phyloP scores from a whole-genome alignment of 2,797 vertebrate genomes.

The Sitta carolinensis region DNA sequence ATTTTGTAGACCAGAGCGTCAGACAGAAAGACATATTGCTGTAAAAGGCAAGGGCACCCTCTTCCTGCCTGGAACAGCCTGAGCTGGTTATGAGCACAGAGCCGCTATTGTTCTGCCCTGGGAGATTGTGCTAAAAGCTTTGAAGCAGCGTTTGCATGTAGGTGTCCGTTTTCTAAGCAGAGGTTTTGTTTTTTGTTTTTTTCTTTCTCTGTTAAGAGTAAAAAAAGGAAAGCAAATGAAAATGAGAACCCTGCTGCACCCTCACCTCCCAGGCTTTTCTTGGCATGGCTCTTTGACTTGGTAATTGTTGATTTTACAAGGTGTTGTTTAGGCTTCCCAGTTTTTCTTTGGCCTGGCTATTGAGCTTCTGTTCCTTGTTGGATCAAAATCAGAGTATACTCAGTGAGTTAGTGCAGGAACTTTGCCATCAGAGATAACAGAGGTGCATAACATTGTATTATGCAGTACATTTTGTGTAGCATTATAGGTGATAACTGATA shows the following conservation, averaged over 20 bases:
- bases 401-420: not conserved
- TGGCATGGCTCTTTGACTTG: slow-evolving; percentile 33
- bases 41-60: not conserved
- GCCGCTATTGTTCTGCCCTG: slow-evolving; percentile 7
- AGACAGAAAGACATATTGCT: not conserved
- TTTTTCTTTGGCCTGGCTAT: slow-evolving; percentile 28
- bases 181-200: not conserved
- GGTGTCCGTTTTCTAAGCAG: slow-evolving; percentile 62
- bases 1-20: not conserved
- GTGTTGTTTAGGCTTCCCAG: slow-evolving; percentile 17
- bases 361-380: not conserved
- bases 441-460: not conserved
- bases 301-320: slow-evolving; percentile 48
- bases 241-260: not conserved
- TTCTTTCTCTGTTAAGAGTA: not conserved
- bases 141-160: slow-evolving; percentile 20
- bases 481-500: not conserved
- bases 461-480: not conserved
- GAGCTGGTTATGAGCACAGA: slow-evolving; percentile 37
- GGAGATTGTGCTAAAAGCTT: slow-evolving; percentile 22
- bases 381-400: not conserved
- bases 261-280: slow-evolving; percentile 10
- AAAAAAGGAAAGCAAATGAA: not conserved
- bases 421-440: not conserved
- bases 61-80: slow-evolving; percentile 16